phyloP scores from a whole-genome alignment of 2,888 invertebrate species.

The Polyommatus iphigenia region DNA sequence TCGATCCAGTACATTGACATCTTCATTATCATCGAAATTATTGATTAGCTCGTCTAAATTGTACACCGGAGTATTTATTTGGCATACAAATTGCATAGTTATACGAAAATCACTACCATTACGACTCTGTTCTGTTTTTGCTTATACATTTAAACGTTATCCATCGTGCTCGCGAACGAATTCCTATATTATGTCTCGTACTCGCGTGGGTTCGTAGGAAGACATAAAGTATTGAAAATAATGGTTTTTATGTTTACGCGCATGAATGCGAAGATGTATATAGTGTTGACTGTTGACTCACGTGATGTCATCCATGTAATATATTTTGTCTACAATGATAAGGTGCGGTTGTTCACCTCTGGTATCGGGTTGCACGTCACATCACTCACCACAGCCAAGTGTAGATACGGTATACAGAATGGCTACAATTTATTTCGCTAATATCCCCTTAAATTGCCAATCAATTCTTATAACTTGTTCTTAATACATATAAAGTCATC shows the following conservation, averaged over 20 bases:
- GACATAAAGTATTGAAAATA: background rate
- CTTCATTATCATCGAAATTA: conserved; percentile 42
- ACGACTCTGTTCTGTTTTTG: conserved; percentile 14
- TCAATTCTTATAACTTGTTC: background rate
- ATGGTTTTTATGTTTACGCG: background rate
- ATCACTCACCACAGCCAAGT: background rate
- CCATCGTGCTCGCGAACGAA: background rate
- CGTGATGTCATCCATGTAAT: conserved; percentile 72
- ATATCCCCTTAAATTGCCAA: background rate
- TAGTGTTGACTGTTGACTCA: conserved; percentile 56
- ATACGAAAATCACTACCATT: background rate
- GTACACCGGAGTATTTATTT: background rate
- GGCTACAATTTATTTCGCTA: conserved; percentile 5
- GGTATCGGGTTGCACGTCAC: conserved; percentile 42
- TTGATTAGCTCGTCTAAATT: conserved; percentile 4
- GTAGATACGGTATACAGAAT: background rate
- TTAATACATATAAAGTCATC: conserved; percentile 13
- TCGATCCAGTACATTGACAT: conserved; percentile 48
- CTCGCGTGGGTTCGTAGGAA: background rate
- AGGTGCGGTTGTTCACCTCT: conserved; percentile 67
- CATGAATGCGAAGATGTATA: conserved; percentile 26
- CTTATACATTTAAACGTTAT: background rate
- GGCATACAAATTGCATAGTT: conserved; percentile 18
- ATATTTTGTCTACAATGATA: conserved; percentile 67
- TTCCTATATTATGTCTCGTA: background rate